Base-by-base conservation (phyloP, 2,888 invertebrate genomes). In the Agonopterix subpropinquella region DNA sequence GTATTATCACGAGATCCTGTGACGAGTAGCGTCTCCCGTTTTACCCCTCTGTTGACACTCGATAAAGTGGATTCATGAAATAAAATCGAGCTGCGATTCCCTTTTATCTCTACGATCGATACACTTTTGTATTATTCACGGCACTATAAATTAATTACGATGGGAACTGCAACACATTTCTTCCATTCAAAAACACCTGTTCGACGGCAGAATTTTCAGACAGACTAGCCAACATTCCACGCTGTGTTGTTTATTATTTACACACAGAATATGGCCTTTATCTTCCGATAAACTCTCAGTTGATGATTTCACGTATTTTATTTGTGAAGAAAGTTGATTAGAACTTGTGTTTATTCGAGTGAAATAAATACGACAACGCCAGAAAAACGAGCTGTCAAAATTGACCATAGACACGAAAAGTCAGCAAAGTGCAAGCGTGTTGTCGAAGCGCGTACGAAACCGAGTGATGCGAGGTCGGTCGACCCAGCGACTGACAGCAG, bases 141-240 rank as follows among this genome's bases (percentile, higher is more conserved):
- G 75, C 79, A 82, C 78, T 73, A 77, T 77, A 82, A 75, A 83
- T 82, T 84, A 81, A 80, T 85, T 80, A 81, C 77, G 76, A 75
- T 85, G 86, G 83, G 87, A 88, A 88, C 84, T 64, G 64, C 75
- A 71, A 76, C 80, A 85, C 85, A 83, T 90, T 87, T 28, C 28
- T 89, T 90, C 90, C 91, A 90, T 91, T 92, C 90, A 90, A 91
- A 91, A 92, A 93, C 93, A 93, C 93, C 93, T 93, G 93, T 93
- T 93, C 91, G 84, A 88, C 88, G 65, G 62, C 82, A 83, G 84
- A 90, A 90, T 92, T 93, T 93, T 92, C 93, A 91, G 90, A 91
- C 89, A 88, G 89, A 87, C 75, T 67, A 72, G 79, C 89, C 90
- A 90, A 89, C 89, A 57, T 65, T 55, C 54, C 57, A 58, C 49